A percentile compares a stretch with the other conserved stretches of the same genome.
These are phyloP conservation scores for Ophiodon elongatus DNA, from an alignment of 2,113 vertebrate genomes.

Conservation along the genomic window DNA sequence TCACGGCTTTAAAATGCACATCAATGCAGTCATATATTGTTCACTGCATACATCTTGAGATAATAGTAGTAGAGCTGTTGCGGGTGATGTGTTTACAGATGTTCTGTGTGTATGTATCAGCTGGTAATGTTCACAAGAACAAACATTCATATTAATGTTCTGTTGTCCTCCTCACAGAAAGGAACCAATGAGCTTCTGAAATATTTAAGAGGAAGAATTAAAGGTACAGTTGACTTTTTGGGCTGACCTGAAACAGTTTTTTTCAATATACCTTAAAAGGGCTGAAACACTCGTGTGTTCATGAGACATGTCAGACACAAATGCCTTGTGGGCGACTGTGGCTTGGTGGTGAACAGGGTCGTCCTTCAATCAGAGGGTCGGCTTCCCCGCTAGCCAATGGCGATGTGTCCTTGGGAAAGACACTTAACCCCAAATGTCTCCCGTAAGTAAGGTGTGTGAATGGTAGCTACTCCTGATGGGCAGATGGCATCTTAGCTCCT, in stretches of 20 bases:
- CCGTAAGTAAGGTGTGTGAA: too few species aligned
- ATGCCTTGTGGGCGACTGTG: too few species aligned
- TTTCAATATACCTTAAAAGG: neutral
- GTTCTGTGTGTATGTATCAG: neutral
- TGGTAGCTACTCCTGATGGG: too few species aligned
- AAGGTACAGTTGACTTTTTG: conserved; percentile 84
- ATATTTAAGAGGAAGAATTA: conserved; percentile 91
- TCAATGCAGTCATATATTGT: neutral
- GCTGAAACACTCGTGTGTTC: neutral
- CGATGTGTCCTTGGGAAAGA: too few species aligned
- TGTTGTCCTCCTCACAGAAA: conserved; percentile 85
- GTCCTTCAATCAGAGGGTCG: too few species aligned
- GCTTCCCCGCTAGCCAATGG: too few species aligned
- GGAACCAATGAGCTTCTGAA: conserved; percentile 95
- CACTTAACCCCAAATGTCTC: too few species aligned
- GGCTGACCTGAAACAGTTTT: neutral
- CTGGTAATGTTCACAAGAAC: neutral
- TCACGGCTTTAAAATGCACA: neutral
- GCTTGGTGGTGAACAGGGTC: too few species aligned
- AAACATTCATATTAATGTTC: neutral
- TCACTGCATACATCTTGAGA: neutral
- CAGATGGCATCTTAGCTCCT: too few species aligned
- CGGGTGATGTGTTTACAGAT: neutral
- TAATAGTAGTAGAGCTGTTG: neutral
- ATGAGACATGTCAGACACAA: neutral